These are phyloP conservation scores for Heliornis fulica DNA, from an alignment of 2,113 vertebrate genomes.

Conservation along the genomic window DNA sequence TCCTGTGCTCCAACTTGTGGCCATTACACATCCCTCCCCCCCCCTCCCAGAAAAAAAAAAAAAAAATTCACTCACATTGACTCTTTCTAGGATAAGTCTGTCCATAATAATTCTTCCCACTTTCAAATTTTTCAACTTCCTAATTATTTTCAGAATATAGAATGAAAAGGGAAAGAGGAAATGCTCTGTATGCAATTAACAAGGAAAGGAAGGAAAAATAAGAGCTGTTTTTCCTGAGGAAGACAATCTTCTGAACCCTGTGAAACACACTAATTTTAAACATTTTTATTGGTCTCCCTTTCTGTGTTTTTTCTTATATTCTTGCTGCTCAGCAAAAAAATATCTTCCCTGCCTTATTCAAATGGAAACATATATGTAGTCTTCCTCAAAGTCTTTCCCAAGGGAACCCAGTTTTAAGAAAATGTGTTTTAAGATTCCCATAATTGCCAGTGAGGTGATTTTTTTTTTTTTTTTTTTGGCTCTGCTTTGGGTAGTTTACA, in stretches of 20 bases:
- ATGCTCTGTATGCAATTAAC: neutral
- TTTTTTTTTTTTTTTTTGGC: constrained; percentile 34
- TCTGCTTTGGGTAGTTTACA: constrained; percentile 19
- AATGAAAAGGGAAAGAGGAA: neutral
- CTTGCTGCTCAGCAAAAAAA: neutral
- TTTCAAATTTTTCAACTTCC: neutral
- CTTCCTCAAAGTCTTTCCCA: neutral
- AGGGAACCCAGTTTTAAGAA: neutral
- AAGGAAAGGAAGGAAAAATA: neutral
- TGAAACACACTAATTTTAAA: neutral
- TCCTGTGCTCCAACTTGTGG: too few relatives aligned
- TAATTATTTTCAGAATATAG: neutral
- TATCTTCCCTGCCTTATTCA: neutral
- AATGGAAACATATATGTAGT: neutral
- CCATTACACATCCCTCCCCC: too few relatives aligned
- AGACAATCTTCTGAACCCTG: neutral
- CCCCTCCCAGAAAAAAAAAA: too few relatives aligned
- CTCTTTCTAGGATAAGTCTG: neutral
- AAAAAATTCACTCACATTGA: neutral
- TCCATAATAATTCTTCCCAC: neutral
- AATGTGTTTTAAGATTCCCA: constrained; percentile 32
- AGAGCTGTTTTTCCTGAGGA: neutral
- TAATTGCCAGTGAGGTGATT: constrained; percentile 32
- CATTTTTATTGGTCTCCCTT: neutral
- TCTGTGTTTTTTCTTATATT: neutral